Evolutionary conservation across 2,113 vertebrate species (phyloP), one percentile per base, ranked within the genome.

Genomic region (Collichthys lucidus): DNA sequence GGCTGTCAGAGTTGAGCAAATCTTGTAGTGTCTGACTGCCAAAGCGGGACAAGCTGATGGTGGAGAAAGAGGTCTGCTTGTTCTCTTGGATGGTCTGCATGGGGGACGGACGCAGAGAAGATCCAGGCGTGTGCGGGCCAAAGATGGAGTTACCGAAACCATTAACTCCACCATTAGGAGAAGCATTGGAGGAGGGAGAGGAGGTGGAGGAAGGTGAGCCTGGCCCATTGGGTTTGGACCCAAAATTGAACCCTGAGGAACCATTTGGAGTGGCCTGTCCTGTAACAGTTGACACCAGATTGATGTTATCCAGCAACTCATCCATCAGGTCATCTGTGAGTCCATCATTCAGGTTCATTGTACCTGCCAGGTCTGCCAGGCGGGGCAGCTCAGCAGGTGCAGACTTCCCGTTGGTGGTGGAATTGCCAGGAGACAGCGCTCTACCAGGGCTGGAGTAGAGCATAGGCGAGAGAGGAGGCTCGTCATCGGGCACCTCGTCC

Each of bases 81-180:
- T 99, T 99, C 95, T 99, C 98, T 92, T 99, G 98, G 92, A 99
- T 99, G 90, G 98, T 99, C 94, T 99, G 98, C 98, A 99, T 99
- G 93, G 98, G 98, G 1, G 97, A 95, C 91, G 98, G 96, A 68
- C 98, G 97, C 79, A 99, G 92, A 60, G 92, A 88, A 24, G 92
- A 91, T 70, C 95, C 94, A 11, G 95, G 94, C 26, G 97, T 92
- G 0, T 97, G 95, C 0, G 97, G 96, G 17, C 97, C 96, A 0
- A 99, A 99, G 83, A 97, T 97, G 12, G 97, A 93, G 24, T 96
- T 98, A 81, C 93, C 95, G 89, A 95, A 98, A 86, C 95, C 95
- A 92, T 95, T 94, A 56, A 77, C 83, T 26, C 87, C 88, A 57
- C 61, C 68, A 8, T 89, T 92, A 50, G 93, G 62, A 17, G 91